phyloP scores from a whole-genome alignment of 2,113 vertebrate species.

The Phaetusa simplex region DNA sequence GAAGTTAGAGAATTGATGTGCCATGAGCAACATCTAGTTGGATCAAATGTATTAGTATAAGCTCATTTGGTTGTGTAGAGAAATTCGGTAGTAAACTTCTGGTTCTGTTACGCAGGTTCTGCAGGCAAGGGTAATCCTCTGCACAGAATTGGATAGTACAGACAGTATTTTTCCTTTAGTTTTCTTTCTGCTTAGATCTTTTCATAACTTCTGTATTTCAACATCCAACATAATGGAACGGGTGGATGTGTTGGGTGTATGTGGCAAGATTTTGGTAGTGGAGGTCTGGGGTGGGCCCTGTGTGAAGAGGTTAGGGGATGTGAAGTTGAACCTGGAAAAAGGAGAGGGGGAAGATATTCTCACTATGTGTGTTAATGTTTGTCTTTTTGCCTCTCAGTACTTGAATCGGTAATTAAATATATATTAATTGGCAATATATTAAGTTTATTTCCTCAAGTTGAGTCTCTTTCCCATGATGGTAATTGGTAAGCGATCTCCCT shows the following conservation, averaged over 20 bases:
- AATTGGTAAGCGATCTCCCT: background rate
- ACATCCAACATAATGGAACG: background rate
- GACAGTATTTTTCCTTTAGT: background rate
- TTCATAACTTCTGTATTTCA: background rate
- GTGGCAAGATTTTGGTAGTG: background rate
- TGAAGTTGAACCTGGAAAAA: background rate
- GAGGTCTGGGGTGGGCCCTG: accelerated
- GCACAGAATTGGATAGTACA: background rate
- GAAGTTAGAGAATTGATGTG: background rate
- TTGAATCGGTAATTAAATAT: background rate
- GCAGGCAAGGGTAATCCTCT: background rate
- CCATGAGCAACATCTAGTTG: background rate
- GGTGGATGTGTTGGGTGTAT: background rate
- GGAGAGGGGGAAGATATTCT: background rate
- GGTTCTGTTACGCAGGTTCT: background rate
- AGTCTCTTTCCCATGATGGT: background rate
- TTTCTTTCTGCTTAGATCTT: background rate
- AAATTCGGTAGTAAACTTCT: background rate
- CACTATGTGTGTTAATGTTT: background rate
- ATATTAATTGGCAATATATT: background rate
- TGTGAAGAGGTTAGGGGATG: background rate
- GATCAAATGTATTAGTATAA: background rate
- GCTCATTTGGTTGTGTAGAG: background rate
- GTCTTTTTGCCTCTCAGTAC: background rate
- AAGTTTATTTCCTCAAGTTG: background rate